Percentiles rank a stretch among this genome's conserved stretches.
phyloP scores from a whole-genome alignment of 2,113 vertebrate species.

The Podarcis raffonei region DNA sequence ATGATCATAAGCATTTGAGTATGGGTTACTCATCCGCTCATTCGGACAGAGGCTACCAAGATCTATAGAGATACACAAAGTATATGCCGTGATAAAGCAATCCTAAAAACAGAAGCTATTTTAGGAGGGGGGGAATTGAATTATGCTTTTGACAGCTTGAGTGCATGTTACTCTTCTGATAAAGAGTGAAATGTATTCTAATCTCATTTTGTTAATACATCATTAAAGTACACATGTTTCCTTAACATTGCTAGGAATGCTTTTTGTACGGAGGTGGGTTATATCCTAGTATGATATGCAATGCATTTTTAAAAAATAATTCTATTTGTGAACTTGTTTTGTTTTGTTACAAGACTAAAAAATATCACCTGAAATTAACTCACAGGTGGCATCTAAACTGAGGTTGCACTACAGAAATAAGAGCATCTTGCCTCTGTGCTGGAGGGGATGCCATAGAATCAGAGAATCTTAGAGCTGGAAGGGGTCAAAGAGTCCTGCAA shows the following conservation, averaged over 20 bases:
- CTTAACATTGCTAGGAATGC: not conserved
- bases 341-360: not conserved
- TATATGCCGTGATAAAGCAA: not conserved
- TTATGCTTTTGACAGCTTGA: not conserved
- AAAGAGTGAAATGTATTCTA: not conserved
- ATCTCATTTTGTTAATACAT: constrained; percentile 5
- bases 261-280: not conserved
- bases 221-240: not conserved
- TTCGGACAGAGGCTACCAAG: not conserved
- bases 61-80: not conserved
- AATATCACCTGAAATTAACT: not conserved
- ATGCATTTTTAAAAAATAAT: not conserved
- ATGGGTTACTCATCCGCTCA: not conserved
- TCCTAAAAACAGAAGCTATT: not conserved
- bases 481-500: too few relatives aligned
- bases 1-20: not conserved
- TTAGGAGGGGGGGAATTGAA: not conserved
- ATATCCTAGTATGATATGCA: not conserved
- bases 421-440: not conserved
- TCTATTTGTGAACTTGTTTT: not conserved
- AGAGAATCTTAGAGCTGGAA: too few relatives aligned
- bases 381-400: too few relatives aligned
- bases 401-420: not conserved
- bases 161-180: not conserved
- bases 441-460: not conserved